These are phyloP conservation scores for Drosophila setifemur DNA, from an alignment of 1,140 invertebrate species.

Conservation along the genomic window DNA sequence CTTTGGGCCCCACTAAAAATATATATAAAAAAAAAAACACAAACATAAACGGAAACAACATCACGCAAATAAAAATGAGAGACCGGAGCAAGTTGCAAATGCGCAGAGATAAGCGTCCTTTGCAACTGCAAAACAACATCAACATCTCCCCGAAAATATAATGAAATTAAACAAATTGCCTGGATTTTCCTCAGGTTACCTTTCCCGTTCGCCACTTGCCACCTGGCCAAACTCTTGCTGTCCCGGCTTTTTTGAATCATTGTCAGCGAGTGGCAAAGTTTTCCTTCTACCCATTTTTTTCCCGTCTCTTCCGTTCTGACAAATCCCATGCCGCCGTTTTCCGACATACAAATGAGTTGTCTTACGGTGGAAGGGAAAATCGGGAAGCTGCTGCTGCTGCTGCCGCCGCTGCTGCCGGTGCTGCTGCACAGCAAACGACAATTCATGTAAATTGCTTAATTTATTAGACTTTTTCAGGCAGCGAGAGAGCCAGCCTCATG, in stretches of 20 bases:
- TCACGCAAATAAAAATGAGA: conserved; percentile 15
- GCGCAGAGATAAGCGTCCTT: conserved; percentile 54
- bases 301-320: conserved; percentile 27
- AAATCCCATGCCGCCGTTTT: conserved; percentile 49
- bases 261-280: conserved; percentile 60
- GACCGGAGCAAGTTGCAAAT: conserved; percentile 56
- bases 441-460: conserved; percentile 81
- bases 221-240: conserved; percentile 1
- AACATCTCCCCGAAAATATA: conserved; percentile 40
- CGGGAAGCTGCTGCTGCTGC: background rate
- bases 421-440: conserved; percentile 65
- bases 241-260: conserved; percentile 42
- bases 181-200: conserved; percentile 38
- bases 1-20: background rate
- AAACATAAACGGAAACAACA: background rate
- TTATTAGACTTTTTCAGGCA: conserved; percentile 71
- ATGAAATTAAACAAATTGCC: conserved; percentile 74
- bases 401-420: background rate
- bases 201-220: no score
- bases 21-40: no score
- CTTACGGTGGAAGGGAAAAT: conserved; percentile 22
- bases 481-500: conserved; percentile 31
- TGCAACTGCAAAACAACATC: conserved; percentile 36
- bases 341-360: conserved; percentile 73
- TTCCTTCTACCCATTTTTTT: conserved; percentile 15